A percentile compares a stretch with the other conserved stretches of the same genome.
Conservation (phyloP, 1,140 invertebrate species). For the Mylabris phalerata region DNA sequence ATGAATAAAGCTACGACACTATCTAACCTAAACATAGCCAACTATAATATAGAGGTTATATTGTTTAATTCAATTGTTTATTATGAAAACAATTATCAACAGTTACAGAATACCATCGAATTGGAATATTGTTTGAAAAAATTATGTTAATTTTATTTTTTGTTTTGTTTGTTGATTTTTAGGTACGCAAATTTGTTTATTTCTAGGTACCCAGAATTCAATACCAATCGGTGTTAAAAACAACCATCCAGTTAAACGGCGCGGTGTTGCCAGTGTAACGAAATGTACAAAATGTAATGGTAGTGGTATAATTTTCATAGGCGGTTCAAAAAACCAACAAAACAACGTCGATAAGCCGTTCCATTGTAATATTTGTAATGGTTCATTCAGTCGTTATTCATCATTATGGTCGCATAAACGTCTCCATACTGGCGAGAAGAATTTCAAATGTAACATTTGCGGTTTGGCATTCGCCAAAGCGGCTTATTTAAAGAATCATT, state of each 20-base stretch:
- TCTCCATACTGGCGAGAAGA: conserved; percentile 79
- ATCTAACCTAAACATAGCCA: too few relatives aligned
- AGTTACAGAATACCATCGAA: too few relatives aligned
- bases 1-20: too few relatives aligned
- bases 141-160: too few relatives aligned
- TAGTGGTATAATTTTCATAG: conserved; percentile 76
- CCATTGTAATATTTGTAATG: conserved; percentile 80
- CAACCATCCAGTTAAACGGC: conserved; percentile 73
- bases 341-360: conserved; percentile 70
- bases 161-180: too few relatives aligned
- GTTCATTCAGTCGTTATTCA: conserved; percentile 72
- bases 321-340: conserved; percentile 47
- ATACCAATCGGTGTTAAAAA: conserved; percentile 42
- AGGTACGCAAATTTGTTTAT: neutral
- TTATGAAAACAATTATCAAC: too few relatives aligned
- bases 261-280: conserved; percentile 71
- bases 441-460: conserved; percentile 88
- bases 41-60: too few relatives aligned
- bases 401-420: conserved; percentile 81
- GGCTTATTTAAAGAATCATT: conserved; percentile 87
- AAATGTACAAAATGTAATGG: conserved; percentile 84
- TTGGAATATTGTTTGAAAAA: too few relatives aligned
- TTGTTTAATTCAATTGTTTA: too few relatives aligned
- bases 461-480: conserved; percentile 88
- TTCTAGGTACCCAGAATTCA: conserved; percentile 45